Evolutionary conservation across 2,113 vertebrate genomes (phyloP).

Genomic region (human (Homo sapiens)): DNA sequence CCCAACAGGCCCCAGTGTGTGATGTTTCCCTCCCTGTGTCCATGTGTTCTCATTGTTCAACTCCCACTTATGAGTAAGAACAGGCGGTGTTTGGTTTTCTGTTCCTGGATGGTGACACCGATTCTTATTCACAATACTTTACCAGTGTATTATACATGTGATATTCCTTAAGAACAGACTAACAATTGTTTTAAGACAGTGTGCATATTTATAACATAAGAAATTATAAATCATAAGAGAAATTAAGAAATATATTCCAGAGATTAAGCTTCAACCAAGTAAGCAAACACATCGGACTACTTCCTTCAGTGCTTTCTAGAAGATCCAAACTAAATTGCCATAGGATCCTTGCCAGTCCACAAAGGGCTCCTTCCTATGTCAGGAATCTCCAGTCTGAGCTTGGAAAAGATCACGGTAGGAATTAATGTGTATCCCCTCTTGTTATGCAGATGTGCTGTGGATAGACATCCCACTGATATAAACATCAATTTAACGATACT

Average conservation of each 20-base stretch:
- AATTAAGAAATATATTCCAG: constrained; percentile 35
- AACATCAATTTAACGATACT: constrained; percentile 95
- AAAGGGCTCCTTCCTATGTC: not conserved
- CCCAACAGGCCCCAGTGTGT: too few species aligned
- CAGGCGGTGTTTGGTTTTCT: too few species aligned
- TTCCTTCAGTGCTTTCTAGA: not conserved
- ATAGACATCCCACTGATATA: constrained; percentile 89
- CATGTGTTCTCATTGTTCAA: too few species aligned
- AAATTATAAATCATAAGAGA: not conserved
- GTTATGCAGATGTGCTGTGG: constrained; percentile 92
- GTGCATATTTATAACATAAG: not conserved
- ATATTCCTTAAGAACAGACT: not conserved
- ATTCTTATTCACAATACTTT: not conserved
- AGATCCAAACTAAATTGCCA: not conserved
- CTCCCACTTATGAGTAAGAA: too few species aligned
- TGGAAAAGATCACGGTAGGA: not conserved
- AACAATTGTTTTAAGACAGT: not conserved
- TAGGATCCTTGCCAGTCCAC: not conserved
- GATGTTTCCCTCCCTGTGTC: too few species aligned
- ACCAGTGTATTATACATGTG: not conserved
- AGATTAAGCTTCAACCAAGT: not conserved
- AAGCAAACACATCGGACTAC: not conserved
- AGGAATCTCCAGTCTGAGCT: not conserved
- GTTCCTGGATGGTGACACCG: too few species aligned
- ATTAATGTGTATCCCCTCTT: constrained; percentile 28